Evolutionary conservation across 1,140 invertebrate genomes (phyloP), one percentile per base, ranked within the genome.

Genomic region (Brachionus rubens): DNA sequence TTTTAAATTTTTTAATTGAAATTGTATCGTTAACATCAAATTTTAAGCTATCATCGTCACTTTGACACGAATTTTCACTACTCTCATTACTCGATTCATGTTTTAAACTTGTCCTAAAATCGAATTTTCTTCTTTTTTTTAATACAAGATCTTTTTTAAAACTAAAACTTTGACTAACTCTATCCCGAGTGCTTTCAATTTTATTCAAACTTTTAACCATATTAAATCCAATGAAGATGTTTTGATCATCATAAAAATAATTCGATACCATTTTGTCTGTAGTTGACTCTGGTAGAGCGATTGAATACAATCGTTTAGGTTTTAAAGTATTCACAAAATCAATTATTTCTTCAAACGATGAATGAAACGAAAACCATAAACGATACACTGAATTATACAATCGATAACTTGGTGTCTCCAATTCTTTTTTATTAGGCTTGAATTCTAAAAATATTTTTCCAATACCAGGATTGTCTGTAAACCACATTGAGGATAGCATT

Each of bases 311-410:
- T 41, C 59, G 48, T 9, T 80, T 65, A 7, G 83, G 83, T 43
- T 80, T 79, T 21, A 84, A 67, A 59, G 81, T 82, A 6, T 79
- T 79, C 3, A 84, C 77, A 26, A 83, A 76, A 76, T 83, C 81
- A 67, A 79, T 77, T 24, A 84, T 78, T 77, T 84, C 83, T 40
- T 72, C 78, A 54, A 81, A 82, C 0, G 83, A 84, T 1, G 83
- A 82, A 75, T 84, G 83, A 77, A 84, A 83, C 1, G 82, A 84
- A 77, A 82, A 84, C 56, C 83, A 84, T 28, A 78, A 47, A 7
- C 76, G 59, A 52, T 75, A 77, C 12, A 77, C 72, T 26, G 26
- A 77, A 46, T 72, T 67, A 41, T 48, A 77, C 3, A 26, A 24
- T 14, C 46, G 24, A 30, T 43, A 16, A 24, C 46, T 43, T 54